phyloP scores from a whole-genome alignment of 2,113 vertebrate genomes.

The Brevimyrus niger region DNA sequence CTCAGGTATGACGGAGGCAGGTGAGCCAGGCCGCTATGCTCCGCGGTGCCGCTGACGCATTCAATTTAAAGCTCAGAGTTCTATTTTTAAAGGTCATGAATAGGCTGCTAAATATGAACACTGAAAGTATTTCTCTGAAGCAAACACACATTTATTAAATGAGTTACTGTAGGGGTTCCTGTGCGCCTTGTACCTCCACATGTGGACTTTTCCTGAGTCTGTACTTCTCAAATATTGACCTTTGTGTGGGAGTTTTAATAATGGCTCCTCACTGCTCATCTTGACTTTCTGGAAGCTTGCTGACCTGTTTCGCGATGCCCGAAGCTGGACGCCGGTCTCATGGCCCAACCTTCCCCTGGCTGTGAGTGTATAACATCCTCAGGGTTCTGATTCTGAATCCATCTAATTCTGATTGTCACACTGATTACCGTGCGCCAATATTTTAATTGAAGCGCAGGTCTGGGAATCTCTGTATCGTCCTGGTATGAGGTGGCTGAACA shows the following conservation, averaged over 20 bases:
- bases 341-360: neutral
- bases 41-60: neutral
- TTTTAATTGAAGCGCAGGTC: slow-evolving; percentile 48
- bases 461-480: slow-evolving; percentile 30
- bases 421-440: slow-evolving; percentile 41
- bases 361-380: neutral
- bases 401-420: slow-evolving; percentile 35
- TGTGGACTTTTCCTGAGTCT: neutral
- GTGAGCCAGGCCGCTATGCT: neutral
- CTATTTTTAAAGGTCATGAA: neutral
- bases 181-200: neutral
- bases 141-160: neutral
- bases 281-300: neutral
- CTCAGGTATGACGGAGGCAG: neutral
- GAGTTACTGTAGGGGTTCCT: neutral
- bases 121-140: neutral
- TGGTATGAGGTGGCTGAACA: slow-evolving; percentile 33
- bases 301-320: neutral
- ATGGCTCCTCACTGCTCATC: neutral
- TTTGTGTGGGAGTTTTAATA: neutral
- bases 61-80: neutral
- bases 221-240: neutral
- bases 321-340: neutral
- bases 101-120: neutral
- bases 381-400: neutral